Evolutionary conservation across 2,797 vertebrate species (phyloP).

Genomic region (Euphonia xanthogaster): DNA sequence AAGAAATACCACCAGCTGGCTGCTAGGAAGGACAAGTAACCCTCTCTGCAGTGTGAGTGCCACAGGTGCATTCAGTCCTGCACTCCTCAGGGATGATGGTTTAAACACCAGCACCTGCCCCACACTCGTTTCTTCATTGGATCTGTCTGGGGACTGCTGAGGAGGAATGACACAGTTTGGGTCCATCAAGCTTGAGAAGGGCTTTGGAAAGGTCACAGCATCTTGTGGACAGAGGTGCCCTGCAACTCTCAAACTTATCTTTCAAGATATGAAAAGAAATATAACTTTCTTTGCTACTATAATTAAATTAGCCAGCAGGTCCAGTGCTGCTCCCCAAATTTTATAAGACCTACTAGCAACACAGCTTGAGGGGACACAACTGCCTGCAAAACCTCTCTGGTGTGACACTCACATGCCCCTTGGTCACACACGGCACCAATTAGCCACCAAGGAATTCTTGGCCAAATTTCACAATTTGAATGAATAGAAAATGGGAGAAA

Average conservation of each 20-base stretch:
- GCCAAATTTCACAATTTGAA: background rate
- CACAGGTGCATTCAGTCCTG: background rate
- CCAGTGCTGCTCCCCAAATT: background rate
- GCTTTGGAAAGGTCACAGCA: background rate
- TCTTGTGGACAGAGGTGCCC: background rate
- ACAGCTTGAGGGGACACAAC: background rate
- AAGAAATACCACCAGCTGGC: background rate
- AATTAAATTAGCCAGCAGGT: background rate
- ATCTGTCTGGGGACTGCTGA: background rate
- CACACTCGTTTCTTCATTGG: rapidly evolving
- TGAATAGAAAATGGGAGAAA: background rate
- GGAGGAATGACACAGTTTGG: background rate
- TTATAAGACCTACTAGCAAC: background rate
- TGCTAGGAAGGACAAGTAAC: background rate
- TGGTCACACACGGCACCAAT: background rate
- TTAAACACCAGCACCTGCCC: background rate
- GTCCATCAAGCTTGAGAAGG: background rate
- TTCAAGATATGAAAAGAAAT: background rate
- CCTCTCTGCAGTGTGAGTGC: background rate
- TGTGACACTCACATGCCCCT: background rate
- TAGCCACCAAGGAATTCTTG: background rate
- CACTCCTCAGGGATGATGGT: background rate
- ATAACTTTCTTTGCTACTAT: background rate
- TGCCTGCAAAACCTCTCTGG: background rate
- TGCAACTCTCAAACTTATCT: background rate